Evolutionary conservation across 2,113 vertebrate genomes (phyloP).

Genomic region (Ploceus nigricollis): DNA sequence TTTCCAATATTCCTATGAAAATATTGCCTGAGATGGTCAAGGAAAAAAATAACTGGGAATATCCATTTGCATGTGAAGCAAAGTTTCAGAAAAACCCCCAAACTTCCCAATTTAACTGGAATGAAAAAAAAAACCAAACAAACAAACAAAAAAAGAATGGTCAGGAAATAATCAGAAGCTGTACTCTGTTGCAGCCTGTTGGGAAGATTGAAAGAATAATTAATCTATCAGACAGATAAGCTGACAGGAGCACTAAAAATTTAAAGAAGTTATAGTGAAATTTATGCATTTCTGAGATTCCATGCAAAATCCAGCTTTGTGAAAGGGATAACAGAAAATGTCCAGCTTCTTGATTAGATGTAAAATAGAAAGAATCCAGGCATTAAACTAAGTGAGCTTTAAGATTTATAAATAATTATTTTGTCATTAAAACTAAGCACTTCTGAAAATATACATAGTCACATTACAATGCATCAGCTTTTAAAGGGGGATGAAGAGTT

Average conservation of each 20-base stretch:
- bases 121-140: neutral
- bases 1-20: neutral
- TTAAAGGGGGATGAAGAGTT: neutral
- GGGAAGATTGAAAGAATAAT: constrained; percentile 17
- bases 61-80: neutral
- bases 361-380: neutral
- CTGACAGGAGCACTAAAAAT: constrained; percentile 2
- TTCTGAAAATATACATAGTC: neutral
- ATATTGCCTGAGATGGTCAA: neutral
- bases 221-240: neutral
- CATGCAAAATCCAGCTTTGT: neutral
- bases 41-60: neutral
- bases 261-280: neutral
- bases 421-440: neutral
- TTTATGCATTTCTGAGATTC: neutral
- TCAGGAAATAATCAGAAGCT: neutral
- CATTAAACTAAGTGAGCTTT: neutral
- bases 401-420: neutral
- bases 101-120: neutral
- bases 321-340: neutral
- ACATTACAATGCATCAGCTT: neutral
- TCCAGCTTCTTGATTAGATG: neutral
- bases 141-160: neutral
- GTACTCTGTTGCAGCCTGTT: neutral
- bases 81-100: neutral